Conservation (phyloP, 1,140 invertebrate species). For the Phenacoccus solenopsis region DNA sequence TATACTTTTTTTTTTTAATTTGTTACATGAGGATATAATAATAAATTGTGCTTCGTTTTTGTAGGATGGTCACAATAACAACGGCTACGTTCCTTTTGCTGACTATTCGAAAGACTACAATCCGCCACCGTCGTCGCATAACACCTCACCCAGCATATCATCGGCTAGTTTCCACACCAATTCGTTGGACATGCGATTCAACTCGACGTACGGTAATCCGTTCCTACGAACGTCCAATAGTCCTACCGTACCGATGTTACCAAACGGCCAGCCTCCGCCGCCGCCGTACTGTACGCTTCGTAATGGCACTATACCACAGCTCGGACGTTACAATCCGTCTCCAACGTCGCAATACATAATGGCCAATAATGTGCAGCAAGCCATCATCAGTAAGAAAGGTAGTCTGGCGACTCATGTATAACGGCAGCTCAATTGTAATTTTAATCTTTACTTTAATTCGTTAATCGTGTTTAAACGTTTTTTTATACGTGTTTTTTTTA, state of each 20-base stretch:
- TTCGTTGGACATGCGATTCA: conserved; percentile 63
- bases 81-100: conserved; percentile 78
- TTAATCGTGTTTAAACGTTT: not conserved
- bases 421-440: conserved; percentile 20
- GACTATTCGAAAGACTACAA: conserved; percentile 76
- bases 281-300: conserved; percentile 45
- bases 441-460: not conserved
- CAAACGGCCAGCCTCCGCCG: conserved; percentile 43
- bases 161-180: conserved; percentile 22
- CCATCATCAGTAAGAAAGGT: conserved; percentile 39
- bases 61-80: conserved; percentile 68
- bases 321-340: conserved; percentile 31
- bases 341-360: conserved; percentile 39
- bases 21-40: no score
- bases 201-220: conserved; percentile 77
- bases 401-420: conserved; percentile 49
- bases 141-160: not conserved
- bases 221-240: conserved; percentile 63
- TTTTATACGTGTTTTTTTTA: not conserved
- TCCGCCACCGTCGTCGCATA: conserved; percentile 42
- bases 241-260: conserved; percentile 46
- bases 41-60: conserved; percentile 26
- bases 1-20: no score
- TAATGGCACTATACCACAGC: conserved; percentile 37
- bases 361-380: conserved; percentile 30